Percentiles rank a stretch among this genome's conserved stretches.
phyloP scores from a whole-genome alignment of 1,140 invertebrate species.

The Pseudachorutes palmiensis region DNA sequence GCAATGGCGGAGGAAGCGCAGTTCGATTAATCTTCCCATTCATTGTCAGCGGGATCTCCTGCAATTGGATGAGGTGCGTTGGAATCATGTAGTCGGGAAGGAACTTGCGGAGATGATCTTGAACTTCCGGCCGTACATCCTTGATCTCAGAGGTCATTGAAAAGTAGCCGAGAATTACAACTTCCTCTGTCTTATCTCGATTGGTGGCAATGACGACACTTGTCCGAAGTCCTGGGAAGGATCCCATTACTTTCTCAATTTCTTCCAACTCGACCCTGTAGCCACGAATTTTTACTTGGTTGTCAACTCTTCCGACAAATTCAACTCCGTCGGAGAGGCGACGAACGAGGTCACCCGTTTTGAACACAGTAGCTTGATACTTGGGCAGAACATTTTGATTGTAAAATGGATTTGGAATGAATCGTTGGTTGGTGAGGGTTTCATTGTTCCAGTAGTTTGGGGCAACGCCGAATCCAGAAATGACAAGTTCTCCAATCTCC shows the following conservation, averaged over 20 bases:
- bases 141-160: background rate
- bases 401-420: slow-evolving; percentile 5
- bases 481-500: background rate
- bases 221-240: background rate
- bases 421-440: background rate
- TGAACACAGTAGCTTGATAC: background rate
- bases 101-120: background rate
- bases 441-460: background rate
- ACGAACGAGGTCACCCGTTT: background rate
- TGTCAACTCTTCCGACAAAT: background rate
- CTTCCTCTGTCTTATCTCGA: background rate
- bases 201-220: background rate
- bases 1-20: background rate
- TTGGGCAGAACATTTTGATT: background rate
- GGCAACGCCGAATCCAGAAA: background rate
- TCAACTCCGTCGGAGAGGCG: background rate
- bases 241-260: slow-evolving; percentile 7
- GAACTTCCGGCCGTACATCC: background rate
- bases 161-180: background rate
- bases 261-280: slow-evolving; percentile 10
- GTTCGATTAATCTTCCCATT: slow-evolving; percentile 1
- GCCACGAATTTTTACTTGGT: slow-evolving; percentile 9
- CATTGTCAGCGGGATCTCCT: background rate
- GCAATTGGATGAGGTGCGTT: background rate
- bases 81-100: slow-evolving; percentile 1